Percentiles rank a stretch among this genome's conserved stretches.
Conservation (phyloP, 2,888 invertebrate genomes). For the Ctena decussata region DNA sequence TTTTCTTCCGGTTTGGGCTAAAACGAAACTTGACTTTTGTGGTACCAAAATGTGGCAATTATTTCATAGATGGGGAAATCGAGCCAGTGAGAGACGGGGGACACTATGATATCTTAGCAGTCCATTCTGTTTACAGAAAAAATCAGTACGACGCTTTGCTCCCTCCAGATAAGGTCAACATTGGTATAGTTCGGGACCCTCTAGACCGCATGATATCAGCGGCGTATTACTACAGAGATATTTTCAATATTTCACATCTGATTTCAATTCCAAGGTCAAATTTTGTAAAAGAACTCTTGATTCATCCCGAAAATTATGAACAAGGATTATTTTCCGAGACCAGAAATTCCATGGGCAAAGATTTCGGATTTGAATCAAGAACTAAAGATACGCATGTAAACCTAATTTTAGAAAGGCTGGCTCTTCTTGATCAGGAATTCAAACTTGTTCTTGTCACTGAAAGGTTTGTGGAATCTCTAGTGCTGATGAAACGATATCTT, state of each 20-base stretch:
- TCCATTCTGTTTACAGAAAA: conserved; percentile 57
- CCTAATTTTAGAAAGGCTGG: background rate
- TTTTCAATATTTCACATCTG: conserved; percentile 18
- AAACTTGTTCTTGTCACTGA: conserved; percentile 41
- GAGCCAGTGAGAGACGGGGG: conserved; percentile 23
- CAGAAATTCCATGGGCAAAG: conserved; percentile 52
- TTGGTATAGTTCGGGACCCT: conserved; percentile 68
- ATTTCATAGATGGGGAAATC: conserved; percentile 19
- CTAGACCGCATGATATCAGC: conserved; percentile 55
- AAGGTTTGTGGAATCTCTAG: conserved; percentile 43
- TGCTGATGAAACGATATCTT: conserved; percentile 39
- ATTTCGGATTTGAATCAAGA: conserved; percentile 41
- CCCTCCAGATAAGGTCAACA: conserved; percentile 55
- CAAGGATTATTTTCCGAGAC: conserved; percentile 36
- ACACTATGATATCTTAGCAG: conserved; percentile 61
- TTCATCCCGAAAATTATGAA: conserved; percentile 33
- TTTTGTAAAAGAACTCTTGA: conserved; percentile 38
- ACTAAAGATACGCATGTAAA: background rate
- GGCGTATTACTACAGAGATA: conserved; percentile 50
- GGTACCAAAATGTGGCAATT: conserved; percentile 31
- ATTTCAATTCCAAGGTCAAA: conserved; percentile 12
- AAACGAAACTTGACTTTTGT: conserved; percentile 56
- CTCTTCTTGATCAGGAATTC: conserved; percentile 25
- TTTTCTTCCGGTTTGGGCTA: conserved; percentile 64
- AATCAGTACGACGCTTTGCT: conserved; percentile 41